These are phyloP conservation scores for Disparrhopalites patrizii DNA, from an alignment of 2,888 invertebrate species.

Conservation along the genomic window DNA sequence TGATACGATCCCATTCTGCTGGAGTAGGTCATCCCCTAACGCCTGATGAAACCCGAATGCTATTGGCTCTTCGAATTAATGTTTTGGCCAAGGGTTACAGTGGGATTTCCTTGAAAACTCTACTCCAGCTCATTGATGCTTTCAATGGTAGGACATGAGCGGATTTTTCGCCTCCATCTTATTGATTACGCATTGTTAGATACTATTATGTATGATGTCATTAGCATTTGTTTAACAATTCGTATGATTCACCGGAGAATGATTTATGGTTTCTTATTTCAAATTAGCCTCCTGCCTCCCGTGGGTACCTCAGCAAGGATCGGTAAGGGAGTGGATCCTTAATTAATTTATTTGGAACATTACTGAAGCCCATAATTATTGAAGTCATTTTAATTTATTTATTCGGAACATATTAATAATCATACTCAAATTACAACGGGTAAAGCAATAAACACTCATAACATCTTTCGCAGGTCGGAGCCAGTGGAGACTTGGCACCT, in stretches of 20 bases:
- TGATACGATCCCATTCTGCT: slow-evolving; percentile 63
- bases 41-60: slow-evolving; percentile 60
- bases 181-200: not conserved
- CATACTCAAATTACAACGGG: too few relatives aligned
- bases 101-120: slow-evolving; percentile 60
- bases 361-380: too few relatives aligned
- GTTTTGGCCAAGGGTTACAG: slow-evolving; percentile 65
- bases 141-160: slow-evolving; percentile 64
- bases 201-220: not conserved
- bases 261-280: not conserved
- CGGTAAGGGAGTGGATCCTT: slow-evolving; percentile 50
- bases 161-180: too few relatives aligned
- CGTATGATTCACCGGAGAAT: too few relatives aligned
- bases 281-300: slow-evolving; percentile 60
- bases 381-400: too few relatives aligned
- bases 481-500: slow-evolving; percentile 64
- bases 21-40: slow-evolving; percentile 62
- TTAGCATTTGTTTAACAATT: too few relatives aligned
- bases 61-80: slow-evolving; percentile 63
- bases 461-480: slow-evolving; percentile 55
- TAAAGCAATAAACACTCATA: not conserved
- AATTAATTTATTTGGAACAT: not conserved
- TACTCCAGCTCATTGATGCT: slow-evolving; percentile 60
- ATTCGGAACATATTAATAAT: too few relatives aligned
- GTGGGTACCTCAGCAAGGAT: slow-evolving; percentile 65